A percentile compares a stretch with the other conserved stretches of the same genome.
Conservation (phyloP, 2,888 invertebrate species). For the Torymus texanus region DNA sequence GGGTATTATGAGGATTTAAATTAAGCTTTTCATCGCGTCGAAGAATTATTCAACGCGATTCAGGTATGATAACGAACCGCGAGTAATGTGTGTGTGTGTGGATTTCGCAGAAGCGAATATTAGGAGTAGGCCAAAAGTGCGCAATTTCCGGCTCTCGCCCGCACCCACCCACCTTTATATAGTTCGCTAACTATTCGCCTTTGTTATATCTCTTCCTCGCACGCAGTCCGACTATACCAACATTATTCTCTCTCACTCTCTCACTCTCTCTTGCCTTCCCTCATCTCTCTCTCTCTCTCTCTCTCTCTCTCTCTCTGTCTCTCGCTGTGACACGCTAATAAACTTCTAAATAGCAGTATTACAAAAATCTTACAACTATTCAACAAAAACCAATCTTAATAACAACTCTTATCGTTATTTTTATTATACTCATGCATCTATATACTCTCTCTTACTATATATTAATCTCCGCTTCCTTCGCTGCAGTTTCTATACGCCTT, state of each 20-base stretch:
- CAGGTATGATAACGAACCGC: too few species aligned
- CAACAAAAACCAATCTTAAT: conserved; percentile 72
- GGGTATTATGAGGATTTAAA: too few species aligned
- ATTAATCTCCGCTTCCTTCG: not conserved
- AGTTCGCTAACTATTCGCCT: too few species aligned
- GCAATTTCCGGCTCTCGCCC: too few species aligned
- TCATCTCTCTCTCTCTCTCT: not conserved
- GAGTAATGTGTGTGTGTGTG: too few species aligned
- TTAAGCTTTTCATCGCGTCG: too few species aligned
- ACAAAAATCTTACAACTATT: conserved; percentile 74
- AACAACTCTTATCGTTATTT: conserved; percentile 66
- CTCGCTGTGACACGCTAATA: conserved; percentile 64
- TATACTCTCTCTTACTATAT: not conserved
- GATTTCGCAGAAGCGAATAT: too few species aligned
- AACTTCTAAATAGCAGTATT: conserved; percentile 69
- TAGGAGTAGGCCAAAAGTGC: too few species aligned
- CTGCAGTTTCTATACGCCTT: not conserved
- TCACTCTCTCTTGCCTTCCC: not conserved
- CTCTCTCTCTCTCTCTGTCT: conserved; percentile 3
- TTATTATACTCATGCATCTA: not conserved
- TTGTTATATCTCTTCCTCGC: too few species aligned
- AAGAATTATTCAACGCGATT: too few species aligned
- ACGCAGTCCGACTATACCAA: too few species aligned
- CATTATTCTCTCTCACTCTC: not conserved
- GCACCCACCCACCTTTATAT: too few species aligned